A percentile compares a stretch with the other conserved stretches of the same genome.
phyloP scores from a whole-genome alignment of 2,113 vertebrate genomes.

The Dermatemys mawii region DNA sequence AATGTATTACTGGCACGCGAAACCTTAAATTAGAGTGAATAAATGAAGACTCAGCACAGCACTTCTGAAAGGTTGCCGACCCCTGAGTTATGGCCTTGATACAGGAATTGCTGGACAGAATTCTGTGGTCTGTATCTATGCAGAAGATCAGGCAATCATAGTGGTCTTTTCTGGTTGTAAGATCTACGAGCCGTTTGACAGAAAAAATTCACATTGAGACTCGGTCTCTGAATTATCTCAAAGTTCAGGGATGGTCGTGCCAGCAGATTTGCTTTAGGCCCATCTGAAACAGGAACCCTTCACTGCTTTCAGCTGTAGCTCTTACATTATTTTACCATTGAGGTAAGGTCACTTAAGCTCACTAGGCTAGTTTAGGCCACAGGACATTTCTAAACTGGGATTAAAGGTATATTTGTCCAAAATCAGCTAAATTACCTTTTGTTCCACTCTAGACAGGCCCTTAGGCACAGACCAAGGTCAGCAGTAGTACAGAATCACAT shows the following conservation, averaged over 20 bases:
- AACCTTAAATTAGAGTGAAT: no score
- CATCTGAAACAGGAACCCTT: constrained; percentile 43
- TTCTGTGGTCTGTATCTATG: constrained; percentile 51
- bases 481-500: neutral
- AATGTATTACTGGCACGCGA: no score
- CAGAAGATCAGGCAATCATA: constrained; percentile 65
- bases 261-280: constrained; percentile 61
- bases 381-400: neutral
- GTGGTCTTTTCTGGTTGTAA: constrained; percentile 64
- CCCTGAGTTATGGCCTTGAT: constrained; percentile 66
- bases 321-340: constrained; percentile 43
- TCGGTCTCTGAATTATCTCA: constrained; percentile 54
- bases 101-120: constrained; percentile 54
- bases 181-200: constrained; percentile 65
- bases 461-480: constrained; percentile 6
- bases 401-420: constrained; percentile 27
- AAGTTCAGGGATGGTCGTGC: neutral
- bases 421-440: constrained; percentile 21
- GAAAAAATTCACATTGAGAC: neutral
- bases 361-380: constrained; percentile 32
- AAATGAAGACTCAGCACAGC: no score
- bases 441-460: neutral
- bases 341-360: neutral
- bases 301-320: constrained; percentile 40
- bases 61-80: no score